These are phyloP conservation scores for Ricordea florida DNA, from an alignment of 92 coral and sea anemone species.

Conservation along the genomic window DNA sequence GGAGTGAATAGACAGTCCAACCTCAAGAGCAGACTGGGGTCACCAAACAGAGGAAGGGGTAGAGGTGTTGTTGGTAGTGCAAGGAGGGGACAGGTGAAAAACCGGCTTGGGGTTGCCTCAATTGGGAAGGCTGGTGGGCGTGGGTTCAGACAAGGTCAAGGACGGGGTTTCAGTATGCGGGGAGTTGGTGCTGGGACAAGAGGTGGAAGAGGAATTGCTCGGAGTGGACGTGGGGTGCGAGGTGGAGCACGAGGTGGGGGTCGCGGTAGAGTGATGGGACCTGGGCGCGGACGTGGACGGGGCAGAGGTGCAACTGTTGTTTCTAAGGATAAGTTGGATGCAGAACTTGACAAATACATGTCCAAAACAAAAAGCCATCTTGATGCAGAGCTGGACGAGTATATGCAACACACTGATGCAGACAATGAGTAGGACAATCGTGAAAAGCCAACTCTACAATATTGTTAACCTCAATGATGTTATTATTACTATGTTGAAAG, in stretches of 20 bases:
- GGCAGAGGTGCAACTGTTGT: slow-evolving; percentile 73
- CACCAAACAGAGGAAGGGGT: slow-evolving; percentile 61
- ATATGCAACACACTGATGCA: slow-evolving; percentile 80
- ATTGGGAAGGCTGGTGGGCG: slow-evolving; percentile 41
- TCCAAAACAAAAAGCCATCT: slow-evolving; percentile 91
- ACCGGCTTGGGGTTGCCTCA: slow-evolving; percentile 45
- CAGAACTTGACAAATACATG: slow-evolving; percentile 95
- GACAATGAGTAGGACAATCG: slow-evolving; percentile 21
- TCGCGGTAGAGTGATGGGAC: slow-evolving; percentile 62
- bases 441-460: not conserved
- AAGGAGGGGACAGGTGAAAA: slow-evolving; percentile 23
- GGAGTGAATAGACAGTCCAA: slow-evolving; percentile 31
- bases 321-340: slow-evolving; percentile 79
- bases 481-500: no score
- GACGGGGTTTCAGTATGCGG: slow-evolving; percentile 39
- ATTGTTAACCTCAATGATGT: not conserved
- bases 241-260: slow-evolving; percentile 53
- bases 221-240: slow-evolving; percentile 37
- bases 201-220: slow-evolving; percentile 53
- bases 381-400: slow-evolving; percentile 92
- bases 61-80: slow-evolving; percentile 24
- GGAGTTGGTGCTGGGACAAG: slow-evolving; percentile 54
- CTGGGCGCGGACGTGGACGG: slow-evolving; percentile 69
- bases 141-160: slow-evolving; percentile 20
- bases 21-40: slow-evolving; percentile 69